A percentile compares a stretch with the other conserved stretches of the same genome.
phyloP scores from a whole-genome alignment of 2,113 vertebrate genomes.

The Naja naja region DNA sequence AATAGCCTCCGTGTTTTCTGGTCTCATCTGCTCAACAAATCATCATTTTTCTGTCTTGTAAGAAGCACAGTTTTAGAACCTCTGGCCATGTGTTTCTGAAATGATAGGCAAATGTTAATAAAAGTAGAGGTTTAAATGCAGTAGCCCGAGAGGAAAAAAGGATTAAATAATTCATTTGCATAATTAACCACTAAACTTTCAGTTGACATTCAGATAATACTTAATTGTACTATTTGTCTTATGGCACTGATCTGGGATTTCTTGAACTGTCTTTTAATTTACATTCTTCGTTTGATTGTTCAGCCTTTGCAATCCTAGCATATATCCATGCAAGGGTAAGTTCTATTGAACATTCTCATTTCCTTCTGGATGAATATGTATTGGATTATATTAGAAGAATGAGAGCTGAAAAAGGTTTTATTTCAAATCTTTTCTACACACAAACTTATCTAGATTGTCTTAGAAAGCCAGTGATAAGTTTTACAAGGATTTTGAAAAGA shows the following conservation, averaged over 20 bases:
- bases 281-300: neutral
- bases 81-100: constrained; percentile 43
- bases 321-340: neutral
- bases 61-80: constrained; percentile 26
- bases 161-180: constrained; percentile 56
- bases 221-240: constrained; percentile 16
- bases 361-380: neutral
- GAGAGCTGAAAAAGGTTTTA: neutral
- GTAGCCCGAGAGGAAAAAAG: constrained; percentile 42
- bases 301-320: neutral
- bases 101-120: constrained; percentile 28
- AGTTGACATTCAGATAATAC: constrained; percentile 41
- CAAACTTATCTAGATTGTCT: neutral
- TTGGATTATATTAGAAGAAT: neutral
- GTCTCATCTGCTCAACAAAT: constrained; percentile 26
- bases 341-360: neutral
- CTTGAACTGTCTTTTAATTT: constrained; percentile 8
- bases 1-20: constrained; percentile 16
- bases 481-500: neutral
- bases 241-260: neutral
- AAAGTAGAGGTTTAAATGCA: constrained; percentile 48
- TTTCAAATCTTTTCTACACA: neutral
- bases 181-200: constrained; percentile 59
- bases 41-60: constrained; percentile 7
- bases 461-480: neutral